Evolutionary conservation across 2,113 vertebrate species (phyloP).

Genomic region (Corythoichthys haematopterus): DNA sequence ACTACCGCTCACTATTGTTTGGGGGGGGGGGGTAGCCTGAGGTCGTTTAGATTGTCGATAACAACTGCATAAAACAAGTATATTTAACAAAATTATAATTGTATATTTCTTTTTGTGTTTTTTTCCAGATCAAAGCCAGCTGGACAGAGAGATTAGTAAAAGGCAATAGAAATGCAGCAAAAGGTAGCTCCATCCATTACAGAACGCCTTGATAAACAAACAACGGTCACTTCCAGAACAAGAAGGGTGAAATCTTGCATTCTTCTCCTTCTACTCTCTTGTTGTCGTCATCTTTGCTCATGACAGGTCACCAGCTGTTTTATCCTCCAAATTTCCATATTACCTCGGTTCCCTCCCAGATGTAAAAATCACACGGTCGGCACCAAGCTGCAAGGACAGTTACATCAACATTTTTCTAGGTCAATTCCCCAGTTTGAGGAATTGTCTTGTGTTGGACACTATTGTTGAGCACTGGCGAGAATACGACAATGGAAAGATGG

Average conservation of each 20-base stretch:
- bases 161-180: neutral
- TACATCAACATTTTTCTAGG: slow-evolving; percentile 33
- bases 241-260: too few relatives aligned
- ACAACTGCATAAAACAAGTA: neutral
- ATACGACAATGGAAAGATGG: slow-evolving; percentile 15
- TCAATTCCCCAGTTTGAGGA: slow-evolving; percentile 24
- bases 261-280: too few relatives aligned
- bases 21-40: slow-evolving; percentile 1
- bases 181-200: neutral
- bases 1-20: neutral
- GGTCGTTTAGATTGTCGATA: slow-evolving; percentile 32
- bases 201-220: neutral
- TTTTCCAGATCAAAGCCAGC: neutral
- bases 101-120: neutral
- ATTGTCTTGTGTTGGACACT: slow-evolving; percentile 27
- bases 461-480: slow-evolving; percentile 27
- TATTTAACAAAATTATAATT: neutral
- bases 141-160: too few relatives aligned
- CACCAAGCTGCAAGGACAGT: slow-evolving; percentile 22
- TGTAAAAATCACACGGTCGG: slow-evolving; percentile 22
- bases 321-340: slow-evolving; percentile 46
- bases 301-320: slow-evolving; percentile 27
- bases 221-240: neutral
- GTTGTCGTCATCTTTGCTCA: neutral
- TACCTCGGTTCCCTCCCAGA: slow-evolving; percentile 37